Evolutionary conservation across 2,113 vertebrate species (phyloP), one percentile per base, ranked within the genome.

Genomic region (Scalopus aquaticus): DNA sequence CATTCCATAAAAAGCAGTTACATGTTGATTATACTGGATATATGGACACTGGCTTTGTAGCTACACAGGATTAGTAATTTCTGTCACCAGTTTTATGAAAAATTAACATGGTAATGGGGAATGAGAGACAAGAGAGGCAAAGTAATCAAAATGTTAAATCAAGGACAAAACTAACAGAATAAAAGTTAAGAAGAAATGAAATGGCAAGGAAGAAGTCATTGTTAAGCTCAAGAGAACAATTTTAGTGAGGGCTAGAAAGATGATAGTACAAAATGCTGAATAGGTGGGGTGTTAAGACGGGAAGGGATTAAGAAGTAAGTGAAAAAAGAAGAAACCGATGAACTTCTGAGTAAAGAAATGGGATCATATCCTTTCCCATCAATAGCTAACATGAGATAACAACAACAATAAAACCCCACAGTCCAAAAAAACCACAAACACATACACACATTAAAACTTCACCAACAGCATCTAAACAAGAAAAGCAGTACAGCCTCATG

Each of bases 1-100:
- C 62, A 77, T 32, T 90, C 46, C 58, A 32, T 88, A 65, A 86
- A 95, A 86, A 85, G 49, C 77, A 95, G 64, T 79, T 56, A 9
- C 6, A 54, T 39, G 9, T 49, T 44, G 67, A 91, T 54, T 74
- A 83, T 64, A 46, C 35, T 51, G 46, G 79, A 89, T 79, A 78
- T 88, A 91, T 3, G 70, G 37, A 56, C 35, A 32, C 16, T 54
- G 11, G 46, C 30, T 74, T 86, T 24, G 58, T 65, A 89, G 74
- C 89, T 49, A 81, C 24, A 86, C 0, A 88, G 79, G 58, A 81
- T 28, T 78, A 81, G 49, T 16, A 28, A 81, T 49, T 88, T 93
- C 60, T 82, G 20, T 81, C 26, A 46, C n/a, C 42, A 39, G 37
- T 65, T 84, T 82, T 67, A 79, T 84, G 67, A 88, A 35, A 85